phyloP scores from a whole-genome alignment of 2,797 vertebrate genomes.

The Adelosebastes latens region DNA sequence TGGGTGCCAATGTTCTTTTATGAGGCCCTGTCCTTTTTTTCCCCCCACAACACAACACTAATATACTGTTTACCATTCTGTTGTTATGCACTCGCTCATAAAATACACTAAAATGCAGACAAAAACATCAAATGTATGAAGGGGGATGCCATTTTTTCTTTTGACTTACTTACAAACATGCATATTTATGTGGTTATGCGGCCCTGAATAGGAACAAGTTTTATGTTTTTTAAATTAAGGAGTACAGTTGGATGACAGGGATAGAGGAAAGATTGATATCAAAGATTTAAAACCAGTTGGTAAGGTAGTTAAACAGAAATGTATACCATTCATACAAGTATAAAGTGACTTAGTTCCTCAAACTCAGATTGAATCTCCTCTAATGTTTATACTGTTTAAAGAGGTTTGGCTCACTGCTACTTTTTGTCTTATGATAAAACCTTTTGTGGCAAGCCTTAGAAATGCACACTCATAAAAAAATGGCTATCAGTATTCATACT shows the following conservation, averaged over 20 bases:
- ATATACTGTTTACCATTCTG: conserved; percentile 33
- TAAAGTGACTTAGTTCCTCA: conserved; percentile 3
- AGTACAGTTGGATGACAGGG: conserved; percentile 3
- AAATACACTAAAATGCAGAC: conserved; percentile 7
- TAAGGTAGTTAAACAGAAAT: not conserved
- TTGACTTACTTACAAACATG: not conserved
- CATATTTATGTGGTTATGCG: not conserved
- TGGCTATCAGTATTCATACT: not conserved
- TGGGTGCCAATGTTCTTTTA: conserved; percentile 59
- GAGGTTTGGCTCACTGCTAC: not conserved
- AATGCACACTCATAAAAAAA: conserved; percentile 1
- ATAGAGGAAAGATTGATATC: conserved; percentile 3
- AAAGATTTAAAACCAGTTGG: not conserved
- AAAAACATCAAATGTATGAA: not conserved
- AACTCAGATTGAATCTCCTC: conserved; percentile 2
- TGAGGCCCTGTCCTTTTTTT: conserved; percentile 18
- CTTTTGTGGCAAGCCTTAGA: not conserved
- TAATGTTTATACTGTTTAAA: not conserved
- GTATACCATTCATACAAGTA: not conserved
- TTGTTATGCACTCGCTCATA: not conserved
- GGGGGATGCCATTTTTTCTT: not conserved
- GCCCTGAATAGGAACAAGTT: not conserved
- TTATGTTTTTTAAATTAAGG: not conserved
- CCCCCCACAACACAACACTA: conserved; percentile 16
- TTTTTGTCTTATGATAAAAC: conserved; percentile 9